A percentile compares a stretch with the other conserved stretches of the same genome.
Evolutionary conservation across 2,113 vertebrate species (phyloP).

Genomic region (Agelaius phoeniceus): DNA sequence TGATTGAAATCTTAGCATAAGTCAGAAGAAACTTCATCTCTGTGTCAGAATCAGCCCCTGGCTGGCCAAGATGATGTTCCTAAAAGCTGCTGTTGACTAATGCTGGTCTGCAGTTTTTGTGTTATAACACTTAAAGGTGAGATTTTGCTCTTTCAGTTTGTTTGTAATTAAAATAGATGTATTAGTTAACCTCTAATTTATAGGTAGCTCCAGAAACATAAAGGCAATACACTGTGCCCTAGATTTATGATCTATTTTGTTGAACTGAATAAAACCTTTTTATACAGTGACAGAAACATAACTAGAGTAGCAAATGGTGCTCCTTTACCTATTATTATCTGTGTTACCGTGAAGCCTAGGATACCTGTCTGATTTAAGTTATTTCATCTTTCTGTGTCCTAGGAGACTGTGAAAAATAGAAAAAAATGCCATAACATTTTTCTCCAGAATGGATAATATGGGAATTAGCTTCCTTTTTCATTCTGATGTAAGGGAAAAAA

Average conservation of each 20-base stretch:
- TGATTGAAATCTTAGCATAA: not conserved
- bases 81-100: not conserved
- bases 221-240: not conserved
- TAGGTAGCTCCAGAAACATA: not conserved
- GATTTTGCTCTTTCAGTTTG: not conserved
- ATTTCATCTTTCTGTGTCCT: not conserved
- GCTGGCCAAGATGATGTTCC: not conserved
- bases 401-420: slow-evolving; percentile 7
- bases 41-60: not conserved
- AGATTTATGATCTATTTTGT: not conserved
- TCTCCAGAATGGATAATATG: not conserved
- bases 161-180: not conserved
- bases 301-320: not conserved
- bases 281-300: not conserved
- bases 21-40: not conserved
- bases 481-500: not conserved
- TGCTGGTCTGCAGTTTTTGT: not conserved
- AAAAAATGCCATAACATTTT: slow-evolving; percentile 12
- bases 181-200: not conserved
- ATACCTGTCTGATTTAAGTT: not conserved
- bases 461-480: not conserved
- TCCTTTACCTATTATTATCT: not conserved
- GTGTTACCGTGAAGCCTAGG: not conserved
- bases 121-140: not conserved
- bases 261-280: not conserved